Evolutionary conservation across 2,888 invertebrate species (phyloP), one percentile per base, ranked within the genome.

Genomic region (Tipula confusa): DNA sequence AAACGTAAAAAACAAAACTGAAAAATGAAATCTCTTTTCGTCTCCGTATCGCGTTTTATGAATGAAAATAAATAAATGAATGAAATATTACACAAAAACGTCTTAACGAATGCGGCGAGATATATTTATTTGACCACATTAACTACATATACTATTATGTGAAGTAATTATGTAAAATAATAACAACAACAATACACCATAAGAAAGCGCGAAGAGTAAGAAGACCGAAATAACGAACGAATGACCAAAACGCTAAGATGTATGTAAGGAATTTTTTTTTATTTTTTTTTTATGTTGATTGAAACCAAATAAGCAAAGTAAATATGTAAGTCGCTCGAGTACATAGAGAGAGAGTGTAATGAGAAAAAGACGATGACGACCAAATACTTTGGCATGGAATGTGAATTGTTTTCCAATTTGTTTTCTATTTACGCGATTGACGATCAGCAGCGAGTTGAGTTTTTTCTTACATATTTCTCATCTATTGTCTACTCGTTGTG

Each of bases 31-130:
- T 48, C 48, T 48, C 48, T 15, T n/a, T n/a, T 48, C 48, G 48
- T 48, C 48, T 48, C 48, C 48, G 48, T 48, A 48, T 48, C n/a
- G n/a, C n/a, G n/a, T 80, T 29, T 80, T 80, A 80, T 80, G 79
- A 80, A 80, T 80, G 79, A 80, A 80, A 80, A 80, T 29, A 80
- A 80, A 80, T 29, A 80, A n/a, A 29, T 80, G 79, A 80, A 80
- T 80, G 79, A 80, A 80, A 80, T 80, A 80, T 80, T 48, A 48
- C 48, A 48, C 48, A 48, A 48, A 48, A 48, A 15, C 48, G 48
- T 48, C 48, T 48, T 48, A 48, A 48, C 48, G 48, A 48, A 48
- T 48, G 48, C 48, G 48, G 48, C 18, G 48, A 48, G 48, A 15
- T 48, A 18, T 48, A 48, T 48, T 48, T 48, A 48, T 48, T 48